Base-by-base conservation (phyloP, 2,888 invertebrate genomes). In the Dynastes hyllus region DNA sequence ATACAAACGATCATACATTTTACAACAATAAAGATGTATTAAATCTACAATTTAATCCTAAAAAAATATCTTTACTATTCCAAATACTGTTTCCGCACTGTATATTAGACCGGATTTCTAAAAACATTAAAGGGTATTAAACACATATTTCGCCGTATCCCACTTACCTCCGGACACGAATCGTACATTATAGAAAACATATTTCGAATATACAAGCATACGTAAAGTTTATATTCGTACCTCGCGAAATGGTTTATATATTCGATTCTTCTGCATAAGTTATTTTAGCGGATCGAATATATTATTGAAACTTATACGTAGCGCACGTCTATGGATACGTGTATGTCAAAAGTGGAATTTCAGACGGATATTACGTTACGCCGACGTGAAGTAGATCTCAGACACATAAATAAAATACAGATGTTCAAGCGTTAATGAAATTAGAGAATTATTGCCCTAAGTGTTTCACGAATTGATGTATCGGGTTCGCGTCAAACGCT, bases 71-170 rank as follows among this genome's bases (percentile, higher is more conserved):
- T 45, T 9, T 9, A 8, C 8, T 6, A 45, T 45, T 45, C 9
- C 45, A 45, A 45, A 45, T 45, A 8, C 9, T 45, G 11, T 11
- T 45, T 45, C 45, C 45, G 45, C 45, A 45, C 8, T 45, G 45
- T 45, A 45, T 0, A 45, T 45, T 45, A 45, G 8, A 45, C 45
- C 8, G 45, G 45, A 45, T 61, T 73, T 73, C 40, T 58, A 73
- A 73, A 73, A 73, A 73, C 58, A 73, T 73, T 73, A 73, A 58
- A 73, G 37, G 73, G 73, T 73, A 73, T 73, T 73, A 73, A 73
- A 73, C 73, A 73, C 58, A 73, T 73, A 73, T 73, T 58, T 73
- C 73, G 40, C 40, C 58, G 22, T 58, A 73, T 45, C 45, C 73
- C 8, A 73, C 58, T 73, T 73, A 73, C 73, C 22, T 11, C 40